Base-by-base conservation (phyloP, 2,113 vertebrate species). In the Parus major region DNA sequence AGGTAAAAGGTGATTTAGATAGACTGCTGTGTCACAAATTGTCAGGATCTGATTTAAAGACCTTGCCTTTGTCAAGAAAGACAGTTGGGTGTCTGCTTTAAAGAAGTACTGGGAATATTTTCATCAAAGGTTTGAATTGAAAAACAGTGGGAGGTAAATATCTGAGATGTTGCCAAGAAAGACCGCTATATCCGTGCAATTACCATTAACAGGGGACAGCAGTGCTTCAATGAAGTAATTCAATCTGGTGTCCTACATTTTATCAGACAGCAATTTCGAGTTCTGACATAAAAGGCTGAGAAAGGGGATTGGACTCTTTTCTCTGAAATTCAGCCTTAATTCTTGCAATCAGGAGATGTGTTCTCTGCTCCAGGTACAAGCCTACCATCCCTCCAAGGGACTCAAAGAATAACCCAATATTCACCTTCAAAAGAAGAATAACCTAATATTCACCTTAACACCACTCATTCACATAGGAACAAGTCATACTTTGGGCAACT, bases 21-120 rank as follows among this genome's bases (percentile, higher is more conserved):
- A 95, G 98, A 99, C 98, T 95, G 98, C 98, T 98, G 97, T 99
- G 99, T 98, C 99, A 98, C 98, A 98, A 98, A 98, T 98, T 99
- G 99, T 99, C 98, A 98, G 98, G 98, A 98, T 98, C 98, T 99
- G 98, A 98, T 98, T 98, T 98, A 98, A 98, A 99, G 98, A 98
- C 98, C 97, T 97, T 98, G 96, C 97, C 98, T 98, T 98, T 98
- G 98, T 98, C 98, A 98, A 98, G 98, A 98, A 98, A 98, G 98
- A 98, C 98, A 97, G 98, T 98, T 98, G 98, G 98, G 97, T 95
- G 97, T 98, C 98, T 98, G 98, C 97, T 98, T 98, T 98, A 98
- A 98, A 98, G 98, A 98, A 98, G 97, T 97, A 97, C 97, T 98
- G 98, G 98, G 98, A 98, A 98, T 98, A 98, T 98, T 98, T 98